Base-by-base conservation (phyloP, 1,140 invertebrate genomes). In the Drosophila varians region DNA sequence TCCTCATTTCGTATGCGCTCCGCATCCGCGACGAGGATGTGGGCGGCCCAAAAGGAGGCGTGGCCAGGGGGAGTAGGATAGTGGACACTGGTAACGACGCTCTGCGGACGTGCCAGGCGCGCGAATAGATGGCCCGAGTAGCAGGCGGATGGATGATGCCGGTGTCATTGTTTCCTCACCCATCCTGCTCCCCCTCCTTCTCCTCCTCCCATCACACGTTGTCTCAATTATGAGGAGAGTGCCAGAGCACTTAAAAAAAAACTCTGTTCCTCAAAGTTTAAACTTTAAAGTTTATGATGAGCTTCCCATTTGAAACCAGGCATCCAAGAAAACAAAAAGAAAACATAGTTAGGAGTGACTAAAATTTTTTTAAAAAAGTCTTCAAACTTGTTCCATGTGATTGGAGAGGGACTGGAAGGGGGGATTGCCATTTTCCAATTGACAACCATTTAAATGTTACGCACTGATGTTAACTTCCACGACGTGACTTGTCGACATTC, bases 1-100 rank as follows among this genome's bases (percentile, higher is more conserved):
- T 58, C 16, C 58, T 45, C 79, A 84, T 84, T 84, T 75, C 45
- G 55, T 68, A 84, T 84, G 79, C 79, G 61, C 49, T 49, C 47
- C 76, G 57, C 72, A 79, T 51, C 28, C 31, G 40, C 48, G 34
- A 43, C n/a, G 43, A 79, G 74, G 70, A 80, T 80, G 64, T 40
- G 55, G 48, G 11, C 19, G 38, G 42, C 9, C 9, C 28, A 11
- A 31, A 4, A 12, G 3, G 23, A n/a, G 23, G 14, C 31, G 23
- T 8, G 18, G 31, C 4, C 12, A 18, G 19, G 14, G 25, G 26
- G n/a, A 21, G 16, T 21, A 12, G 65, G 43, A 54, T 36, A 65
- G 42, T 56, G 71, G 47, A 64, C 60, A 61, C 26, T 61, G 55
- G 56, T 21, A 47, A 61, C 42, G 42, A 56, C 60, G 58, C 56